Evolutionary conservation across 1,140 invertebrate genomes (phyloP), one percentile per base, ranked within the genome.

Genomic region (Drosophila cardini): DNA sequence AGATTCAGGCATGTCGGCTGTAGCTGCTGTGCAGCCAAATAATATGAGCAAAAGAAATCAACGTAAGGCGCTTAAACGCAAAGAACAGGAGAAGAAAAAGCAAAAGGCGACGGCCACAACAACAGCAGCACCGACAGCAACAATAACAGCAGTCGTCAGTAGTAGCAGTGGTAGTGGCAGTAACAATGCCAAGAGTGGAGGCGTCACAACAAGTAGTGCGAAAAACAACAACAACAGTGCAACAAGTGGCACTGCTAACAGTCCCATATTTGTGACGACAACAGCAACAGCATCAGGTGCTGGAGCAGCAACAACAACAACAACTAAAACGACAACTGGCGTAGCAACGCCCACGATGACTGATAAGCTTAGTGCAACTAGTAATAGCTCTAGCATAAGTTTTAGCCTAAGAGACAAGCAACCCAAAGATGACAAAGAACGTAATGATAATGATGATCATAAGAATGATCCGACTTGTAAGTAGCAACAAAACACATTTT

Each of bases 351-450:
- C 67, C 53, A 67, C 73, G 72, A 87, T 53, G 84, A 89, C 84
- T 89, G 84, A 89, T 89, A 89, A 78, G 74, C 76, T 84, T 89
- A 89, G 84, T 87, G 84, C 84, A 89, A 78, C 84, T 89, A 89
- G 73, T 80, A 89, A 84, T 89, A 89, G 84, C 83, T 76, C 77
- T 89, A 89, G 71, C 77, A 45, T 89, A 89, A 89, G 84, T 89
- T 84, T 60, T 89, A 89, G 67, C 60, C 63, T 89, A 84, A 89
- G 84, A 80, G 84, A 89, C 58, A 78, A 75, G 40, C 72, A 68
- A 62, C 32, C 76, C 52, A 72, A 73, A 60, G 79, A 83, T 56
- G 63, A 75, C 42, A 15, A 45, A 16, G 72, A 70, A 52, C 36
- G 64, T 40, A 64, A 72, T 50, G 78, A 52, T 18, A 8, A 56